phyloP scores from a whole-genome alignment of 2,113 vertebrate species.

The Lonchura striata region DNA sequence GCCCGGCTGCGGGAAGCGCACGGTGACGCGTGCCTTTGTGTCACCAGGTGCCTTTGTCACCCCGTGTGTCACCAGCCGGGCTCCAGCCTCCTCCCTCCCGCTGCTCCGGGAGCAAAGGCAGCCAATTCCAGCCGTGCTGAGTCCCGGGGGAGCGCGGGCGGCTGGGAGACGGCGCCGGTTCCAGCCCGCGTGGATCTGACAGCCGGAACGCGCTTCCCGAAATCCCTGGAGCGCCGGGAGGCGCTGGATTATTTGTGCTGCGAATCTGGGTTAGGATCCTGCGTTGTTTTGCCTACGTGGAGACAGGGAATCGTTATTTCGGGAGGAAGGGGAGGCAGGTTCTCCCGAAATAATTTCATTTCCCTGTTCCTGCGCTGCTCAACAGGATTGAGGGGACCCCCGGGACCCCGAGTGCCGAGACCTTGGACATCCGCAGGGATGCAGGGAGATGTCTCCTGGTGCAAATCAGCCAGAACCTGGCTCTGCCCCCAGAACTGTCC shows the following conservation, averaged over 20 bases:
- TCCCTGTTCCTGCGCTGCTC: fast-evolving
- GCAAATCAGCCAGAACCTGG: neutral
- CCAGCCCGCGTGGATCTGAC: neutral
- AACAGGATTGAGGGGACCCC: neutral
- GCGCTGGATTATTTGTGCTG: neutral
- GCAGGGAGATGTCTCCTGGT: fast-evolving
- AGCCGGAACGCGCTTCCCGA: neutral
- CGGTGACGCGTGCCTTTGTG: neutral
- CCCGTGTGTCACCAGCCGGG: neutral
- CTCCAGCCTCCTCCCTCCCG: neutral
- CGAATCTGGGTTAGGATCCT: neutral
- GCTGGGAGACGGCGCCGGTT: neutral
- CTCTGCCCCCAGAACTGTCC: neutral
- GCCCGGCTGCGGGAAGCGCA: neutral
- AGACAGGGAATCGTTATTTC: neutral
- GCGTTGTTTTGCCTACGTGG: neutral
- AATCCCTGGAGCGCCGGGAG: neutral
- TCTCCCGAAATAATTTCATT: neutral
- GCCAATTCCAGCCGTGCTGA: fast-evolving
- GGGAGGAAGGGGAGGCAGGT: neutral
- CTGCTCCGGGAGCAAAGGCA: fast-evolving
- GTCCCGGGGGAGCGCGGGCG: neutral
- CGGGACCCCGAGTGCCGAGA: fast-evolving
- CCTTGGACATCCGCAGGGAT: fast-evolving
- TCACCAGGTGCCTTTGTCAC: neutral